Evolutionary conservation across 2,113 vertebrate genomes (phyloP).

Genomic region (Calidris pygmaea): DNA sequence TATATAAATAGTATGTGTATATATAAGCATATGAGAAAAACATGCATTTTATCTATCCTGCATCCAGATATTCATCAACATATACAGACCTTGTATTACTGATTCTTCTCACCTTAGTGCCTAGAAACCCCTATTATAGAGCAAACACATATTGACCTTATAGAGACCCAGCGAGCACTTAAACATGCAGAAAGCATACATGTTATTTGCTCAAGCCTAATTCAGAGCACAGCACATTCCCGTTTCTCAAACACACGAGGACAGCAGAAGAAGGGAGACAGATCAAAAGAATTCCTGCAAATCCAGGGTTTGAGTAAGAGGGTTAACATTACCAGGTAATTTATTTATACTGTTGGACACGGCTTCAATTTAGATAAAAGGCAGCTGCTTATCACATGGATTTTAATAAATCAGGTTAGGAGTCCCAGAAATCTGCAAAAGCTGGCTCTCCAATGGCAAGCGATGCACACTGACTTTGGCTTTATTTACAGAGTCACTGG

Average conservation of each 20-base stretch:
- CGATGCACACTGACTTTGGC: neutral
- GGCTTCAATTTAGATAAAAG: conserved; percentile 42
- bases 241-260: neutral
- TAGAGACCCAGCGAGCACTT: neutral
- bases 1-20: neutral
- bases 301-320: neutral
- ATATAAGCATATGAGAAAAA: neutral
- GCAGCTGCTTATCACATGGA: neutral
- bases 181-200: neutral
- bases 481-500: neutral
- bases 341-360: conserved; percentile 15
- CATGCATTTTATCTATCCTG: neutral
- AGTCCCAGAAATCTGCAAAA: neutral
- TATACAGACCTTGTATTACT: neutral
- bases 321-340: conserved; percentile 31
- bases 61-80: neutral
- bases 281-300: conserved; percentile 36
- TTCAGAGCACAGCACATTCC: neutral
- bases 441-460: neutral
- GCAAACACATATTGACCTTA: neutral
- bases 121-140: neutral
- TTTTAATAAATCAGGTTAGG: conserved; percentile 2
- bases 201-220: neutral
- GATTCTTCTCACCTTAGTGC: neutral
- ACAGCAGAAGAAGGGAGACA: neutral